A percentile compares a stretch with the other conserved stretches of the same genome.
These are phyloP conservation scores for Illadopsis cleaveri DNA, from an alignment of 2,113 vertebrate genomes.

Conservation along the genomic window DNA sequence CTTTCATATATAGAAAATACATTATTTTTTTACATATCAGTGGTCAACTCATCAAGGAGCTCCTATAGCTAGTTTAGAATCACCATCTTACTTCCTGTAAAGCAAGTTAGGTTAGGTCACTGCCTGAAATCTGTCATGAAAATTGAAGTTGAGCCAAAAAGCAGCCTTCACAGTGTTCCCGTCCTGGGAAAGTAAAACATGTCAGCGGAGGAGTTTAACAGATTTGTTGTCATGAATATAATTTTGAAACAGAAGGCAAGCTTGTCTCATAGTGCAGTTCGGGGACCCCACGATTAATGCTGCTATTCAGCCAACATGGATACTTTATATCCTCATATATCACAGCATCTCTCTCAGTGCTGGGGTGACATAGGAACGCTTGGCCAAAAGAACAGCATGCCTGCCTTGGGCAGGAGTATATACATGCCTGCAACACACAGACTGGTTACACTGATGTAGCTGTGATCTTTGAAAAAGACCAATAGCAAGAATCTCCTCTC, in stretches of 20 bases:
- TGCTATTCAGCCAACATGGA: conserved; percentile 33
- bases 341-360: not conserved
- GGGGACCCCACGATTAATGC: conserved; percentile 49
- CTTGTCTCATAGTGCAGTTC: conserved; percentile 53
- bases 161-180: conserved; percentile 53
- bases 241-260: conserved; percentile 73
- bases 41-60: not conserved
- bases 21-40: not conserved
- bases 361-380: not conserved
- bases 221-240: conserved; percentile 71
- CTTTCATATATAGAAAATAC: not conserved
- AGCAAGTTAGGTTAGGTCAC: not conserved
- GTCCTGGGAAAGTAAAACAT: conserved; percentile 63
- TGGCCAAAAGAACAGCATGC: not conserved
- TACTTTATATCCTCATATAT: conserved; percentile 11
- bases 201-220: conserved; percentile 66
- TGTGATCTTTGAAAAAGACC: not conserved
- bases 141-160: conserved; percentile 33
- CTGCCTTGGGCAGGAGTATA: not conserved
- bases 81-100: not conserved
- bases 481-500: not conserved
- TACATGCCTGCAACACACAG: not conserved
- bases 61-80: not conserved
- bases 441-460: not conserved
- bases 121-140: conserved; percentile 1